Percentiles rank a stretch among this genome's conserved stretches.
These are phyloP conservation scores for Indicator maculatus DNA, from an alignment of 2,113 vertebrate genomes.

Conservation along the genomic window DNA sequence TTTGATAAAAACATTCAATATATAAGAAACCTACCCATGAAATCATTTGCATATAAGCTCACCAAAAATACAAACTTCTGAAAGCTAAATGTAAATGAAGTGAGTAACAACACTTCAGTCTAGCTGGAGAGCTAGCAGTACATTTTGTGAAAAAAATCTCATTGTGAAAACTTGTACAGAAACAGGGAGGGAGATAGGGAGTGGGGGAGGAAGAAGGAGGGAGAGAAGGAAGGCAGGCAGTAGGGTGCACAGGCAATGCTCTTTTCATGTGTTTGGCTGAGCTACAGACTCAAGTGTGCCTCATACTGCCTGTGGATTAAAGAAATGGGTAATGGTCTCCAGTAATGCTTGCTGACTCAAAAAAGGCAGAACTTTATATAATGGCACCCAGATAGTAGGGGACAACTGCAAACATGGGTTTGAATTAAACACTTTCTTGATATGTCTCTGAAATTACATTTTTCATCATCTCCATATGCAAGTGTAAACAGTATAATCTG, in stretches of 20 bases:
- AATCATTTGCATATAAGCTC: background rate
- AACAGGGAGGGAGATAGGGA: background rate
- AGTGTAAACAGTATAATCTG: conserved; percentile 52
- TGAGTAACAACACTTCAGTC: background rate
- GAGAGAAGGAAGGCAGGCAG: background rate
- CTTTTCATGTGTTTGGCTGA: background rate
- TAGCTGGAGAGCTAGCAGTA: background rate
- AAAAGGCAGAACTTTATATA: background rate
- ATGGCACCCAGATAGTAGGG: background rate
- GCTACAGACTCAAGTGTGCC: background rate
- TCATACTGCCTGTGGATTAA: background rate
- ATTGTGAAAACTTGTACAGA: background rate
- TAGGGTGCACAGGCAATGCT: background rate
- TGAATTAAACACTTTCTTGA: conserved; percentile 12
- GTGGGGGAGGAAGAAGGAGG: background rate
- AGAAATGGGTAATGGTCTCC: background rate
- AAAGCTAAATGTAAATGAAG: conserved; percentile 28
- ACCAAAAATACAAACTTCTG: background rate
- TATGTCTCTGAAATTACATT: conserved; percentile 46
- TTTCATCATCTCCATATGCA: conserved; percentile 52
- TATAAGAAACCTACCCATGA: background rate
- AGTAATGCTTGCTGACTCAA: background rate
- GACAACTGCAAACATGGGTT: conserved; percentile 17
- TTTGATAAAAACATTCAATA: background rate
- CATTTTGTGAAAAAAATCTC: background rate